These are phyloP conservation scores for Chrysopilus asiliformis DNA, from an alignment of 2,888 invertebrate genomes.

Conservation along the genomic window DNA sequence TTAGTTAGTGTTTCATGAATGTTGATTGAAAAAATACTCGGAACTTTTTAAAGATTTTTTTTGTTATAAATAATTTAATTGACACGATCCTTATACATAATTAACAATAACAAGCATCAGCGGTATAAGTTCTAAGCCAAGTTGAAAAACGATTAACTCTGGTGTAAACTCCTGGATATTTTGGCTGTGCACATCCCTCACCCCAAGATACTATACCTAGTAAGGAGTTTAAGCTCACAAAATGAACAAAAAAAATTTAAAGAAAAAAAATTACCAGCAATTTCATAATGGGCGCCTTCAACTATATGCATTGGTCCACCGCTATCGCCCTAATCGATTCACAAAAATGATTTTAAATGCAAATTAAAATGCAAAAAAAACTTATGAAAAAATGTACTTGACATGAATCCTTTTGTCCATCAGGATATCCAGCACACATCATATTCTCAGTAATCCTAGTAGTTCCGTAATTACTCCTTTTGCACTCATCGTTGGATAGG, in stretches of 20 bases:
- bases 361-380: not conserved
- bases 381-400: constrained; percentile 19
- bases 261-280: constrained; percentile 13
- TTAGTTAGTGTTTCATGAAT: too few species aligned
- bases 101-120: constrained; percentile 53
- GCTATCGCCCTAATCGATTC: constrained; percentile 25
- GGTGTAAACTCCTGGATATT: constrained; percentile 68
- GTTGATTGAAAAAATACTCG: too few species aligned
- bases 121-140: constrained; percentile 55
- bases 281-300: constrained; percentile 14
- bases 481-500: constrained; percentile 44
- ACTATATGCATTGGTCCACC: constrained; percentile 31
- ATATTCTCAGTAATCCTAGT: constrained; percentile 31
- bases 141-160: constrained; percentile 60
- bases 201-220: constrained; percentile 57
- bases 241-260: not conserved
- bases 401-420: constrained; percentile 32
- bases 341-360: not conserved
- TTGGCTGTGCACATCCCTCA: constrained; percentile 39
- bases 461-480: constrained; percentile 29
- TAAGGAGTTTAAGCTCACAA: constrained; percentile 8
- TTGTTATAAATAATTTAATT: too few species aligned
- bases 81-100: too few species aligned
- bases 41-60: too few species aligned
- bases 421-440: constrained; percentile 31